Percentiles rank a stretch among this genome's conserved stretches.
phyloP scores from a whole-genome alignment of 2,888 invertebrate genomes.

The Nephrocerus scutellatus region DNA sequence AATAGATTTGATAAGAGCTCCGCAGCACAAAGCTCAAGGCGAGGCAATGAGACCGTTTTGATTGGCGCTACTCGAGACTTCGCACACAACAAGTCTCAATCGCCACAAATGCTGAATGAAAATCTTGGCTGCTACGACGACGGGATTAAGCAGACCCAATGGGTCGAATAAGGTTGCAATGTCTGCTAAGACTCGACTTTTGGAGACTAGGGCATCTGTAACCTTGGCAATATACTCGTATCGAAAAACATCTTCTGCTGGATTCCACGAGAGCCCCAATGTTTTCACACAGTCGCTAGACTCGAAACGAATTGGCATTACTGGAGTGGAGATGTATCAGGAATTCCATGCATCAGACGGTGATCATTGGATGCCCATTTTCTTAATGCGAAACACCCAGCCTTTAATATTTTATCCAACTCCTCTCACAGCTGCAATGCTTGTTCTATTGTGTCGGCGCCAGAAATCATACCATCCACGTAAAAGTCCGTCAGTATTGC shows the following conservation, averaged over 20 bases:
- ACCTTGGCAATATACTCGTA: not conserved
- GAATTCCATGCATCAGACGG: too few species aligned
- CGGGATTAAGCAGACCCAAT: conserved; percentile 16
- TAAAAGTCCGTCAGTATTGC: too few species aligned
- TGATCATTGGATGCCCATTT: too few species aligned
- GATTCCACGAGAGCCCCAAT: conserved; percentile 13
- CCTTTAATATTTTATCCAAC: too few species aligned
- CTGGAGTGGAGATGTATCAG: too few species aligned
- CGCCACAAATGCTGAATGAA: conserved; percentile 19
- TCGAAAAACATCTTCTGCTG: conserved; percentile 5
- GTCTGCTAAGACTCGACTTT: conserved; percentile 12
- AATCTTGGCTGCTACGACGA: conserved; percentile 15
- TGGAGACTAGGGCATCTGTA: conserved; percentile 5
- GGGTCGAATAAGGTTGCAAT: conserved; percentile 17
- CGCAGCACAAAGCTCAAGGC: conserved; percentile 31
- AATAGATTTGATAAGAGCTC: conserved; percentile 23
- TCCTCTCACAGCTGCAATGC: too few species aligned
- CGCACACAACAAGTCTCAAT: conserved; percentile 3
- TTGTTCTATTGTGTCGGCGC: too few species aligned
- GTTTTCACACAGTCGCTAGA: too few species aligned
- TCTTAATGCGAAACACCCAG: too few species aligned
- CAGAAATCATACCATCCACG: too few species aligned
- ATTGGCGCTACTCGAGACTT: conserved; percentile 16
- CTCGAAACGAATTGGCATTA: too few species aligned
- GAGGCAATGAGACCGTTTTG: conserved; percentile 24